Percentiles rank a stretch among this genome's conserved stretches.
phyloP scores from a whole-genome alignment of 2,888 invertebrate genomes.

The Arrhopalites spinosus region DNA sequence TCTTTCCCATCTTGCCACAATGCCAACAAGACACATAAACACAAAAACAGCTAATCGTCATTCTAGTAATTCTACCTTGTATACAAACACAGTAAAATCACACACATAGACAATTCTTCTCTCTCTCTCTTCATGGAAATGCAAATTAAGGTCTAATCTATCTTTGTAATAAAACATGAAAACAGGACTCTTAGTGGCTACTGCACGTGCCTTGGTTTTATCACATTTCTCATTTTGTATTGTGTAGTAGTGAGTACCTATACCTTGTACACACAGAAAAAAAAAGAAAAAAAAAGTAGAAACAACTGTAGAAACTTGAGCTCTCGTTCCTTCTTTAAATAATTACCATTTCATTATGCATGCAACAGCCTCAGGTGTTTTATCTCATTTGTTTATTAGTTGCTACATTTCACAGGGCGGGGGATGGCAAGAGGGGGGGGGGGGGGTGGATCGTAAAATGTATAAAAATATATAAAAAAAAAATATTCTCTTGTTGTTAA shows the following conservation, averaged over 20 bases:
- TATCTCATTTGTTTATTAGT: background rate
- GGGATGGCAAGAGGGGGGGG: too few species aligned
- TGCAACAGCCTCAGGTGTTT: too few species aligned
- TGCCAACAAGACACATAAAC: background rate
- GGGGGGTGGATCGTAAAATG: too few species aligned
- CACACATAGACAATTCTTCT: background rate
- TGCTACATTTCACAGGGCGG: slow-evolving; percentile 1
- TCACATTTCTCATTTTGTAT: too few species aligned
- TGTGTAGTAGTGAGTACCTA: too few species aligned
- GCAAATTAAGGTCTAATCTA: slow-evolving; percentile 19
- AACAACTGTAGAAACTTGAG: background rate
- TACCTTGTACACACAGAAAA: background rate
- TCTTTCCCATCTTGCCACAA: slow-evolving; percentile 13
- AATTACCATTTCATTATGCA: background rate
- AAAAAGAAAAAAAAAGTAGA: background rate
- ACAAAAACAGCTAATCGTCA: slow-evolving; percentile 9
- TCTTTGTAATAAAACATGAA: background rate
- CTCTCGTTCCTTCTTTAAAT: background rate
- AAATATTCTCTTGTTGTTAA: too few species aligned
- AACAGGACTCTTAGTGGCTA: slow-evolving; percentile 7
- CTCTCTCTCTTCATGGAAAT: slow-evolving; percentile 6
- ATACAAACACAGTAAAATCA: background rate
- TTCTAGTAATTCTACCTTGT: too few species aligned
- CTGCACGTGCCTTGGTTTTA: slow-evolving; percentile 24
- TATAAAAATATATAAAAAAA: too few species aligned